Evolutionary conservation across 2,113 vertebrate species (phyloP).

Genomic region (Serilophus lunatus): DNA sequence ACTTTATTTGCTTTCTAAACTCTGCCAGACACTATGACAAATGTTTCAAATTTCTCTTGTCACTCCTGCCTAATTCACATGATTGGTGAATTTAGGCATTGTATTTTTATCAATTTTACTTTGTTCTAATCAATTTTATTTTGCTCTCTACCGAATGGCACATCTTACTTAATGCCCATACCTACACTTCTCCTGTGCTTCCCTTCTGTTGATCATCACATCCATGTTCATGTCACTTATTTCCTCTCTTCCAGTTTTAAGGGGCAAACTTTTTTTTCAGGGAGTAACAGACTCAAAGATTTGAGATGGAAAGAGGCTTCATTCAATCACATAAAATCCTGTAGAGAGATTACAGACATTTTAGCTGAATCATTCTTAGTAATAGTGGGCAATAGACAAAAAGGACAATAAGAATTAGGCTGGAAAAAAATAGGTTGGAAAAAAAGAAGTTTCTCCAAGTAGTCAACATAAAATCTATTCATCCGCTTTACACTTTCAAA

Average conservation of each 20-base stretch:
- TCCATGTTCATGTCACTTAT: neutral
- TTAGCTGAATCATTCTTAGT: neutral
- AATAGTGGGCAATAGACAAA: neutral
- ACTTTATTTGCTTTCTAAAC: neutral
- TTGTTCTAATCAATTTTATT: neutral
- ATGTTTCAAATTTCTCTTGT: neutral
- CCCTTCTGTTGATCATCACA: neutral
- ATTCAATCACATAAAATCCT: neutral
- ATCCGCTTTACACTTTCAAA: neutral
- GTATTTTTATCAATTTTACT: neutral
- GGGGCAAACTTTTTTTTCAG: neutral
- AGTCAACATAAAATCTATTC: neutral
- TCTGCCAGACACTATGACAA: neutral
- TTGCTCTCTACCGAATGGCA: neutral
- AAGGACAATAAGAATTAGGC: neutral
- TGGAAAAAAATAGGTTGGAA: neutral
- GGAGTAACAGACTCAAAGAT: neutral
- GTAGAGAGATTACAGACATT: neutral
- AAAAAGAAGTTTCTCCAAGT: neutral
- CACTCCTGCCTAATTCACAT: neutral
- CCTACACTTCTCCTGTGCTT: neutral
- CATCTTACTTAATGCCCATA: neutral
- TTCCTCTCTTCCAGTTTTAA: neutral
- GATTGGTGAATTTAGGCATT: neutral
- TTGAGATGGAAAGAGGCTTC: neutral